Base-by-base conservation (phyloP, 1,140 invertebrate genomes). In the Brachionus koreanus region DNA sequence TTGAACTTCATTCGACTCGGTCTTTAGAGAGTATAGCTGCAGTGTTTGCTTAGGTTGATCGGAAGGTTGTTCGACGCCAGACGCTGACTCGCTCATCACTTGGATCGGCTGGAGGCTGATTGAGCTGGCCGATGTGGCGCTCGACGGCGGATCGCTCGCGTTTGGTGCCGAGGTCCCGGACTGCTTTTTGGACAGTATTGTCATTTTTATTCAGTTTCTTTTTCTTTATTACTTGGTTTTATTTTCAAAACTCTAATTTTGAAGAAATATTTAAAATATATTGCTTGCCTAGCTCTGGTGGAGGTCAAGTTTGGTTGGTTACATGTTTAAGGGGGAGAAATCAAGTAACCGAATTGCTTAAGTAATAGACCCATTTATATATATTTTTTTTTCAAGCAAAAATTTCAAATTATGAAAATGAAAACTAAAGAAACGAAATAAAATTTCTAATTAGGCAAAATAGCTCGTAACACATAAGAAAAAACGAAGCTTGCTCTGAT, bases 391-490 rank as follows among this genome's bases (percentile, higher is more conserved):
- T 65, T 19, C 10, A 65, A 65, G 35, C 65, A 69, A 69, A 69
- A 69, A 69, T 39, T 69, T 69, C 65, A 69, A 69, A 69, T 69
- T 69, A 69, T 69, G 65, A 69, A 69, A 69, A 19, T 16, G 37
- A 69, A 69, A 69, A 69, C 65, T 69, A 69, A 19, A 69, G 65
- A 69, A 69, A 69, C 65, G 65, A 69, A 69, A 69, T 37, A 69
- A 69, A 69, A 69, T 37, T 37, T 37, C 16, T 37, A 69, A 69
- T 69, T 69, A 39, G 49, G 49, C 49, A 57, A 57, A 57, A 57
- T 57, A 57, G 49, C 19, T 57, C 49, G 49, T 57, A 57, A 57
- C 49, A 57, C 16, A 57, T 19, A 19, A 57, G 49, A 57, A 16
- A 57, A 57, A 57, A 57, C 49, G 49, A 57, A 57, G 49, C 49